These are phyloP conservation scores for Grapholita molesta DNA, from an alignment of 1,140 invertebrate species.

Conservation along the genomic window DNA sequence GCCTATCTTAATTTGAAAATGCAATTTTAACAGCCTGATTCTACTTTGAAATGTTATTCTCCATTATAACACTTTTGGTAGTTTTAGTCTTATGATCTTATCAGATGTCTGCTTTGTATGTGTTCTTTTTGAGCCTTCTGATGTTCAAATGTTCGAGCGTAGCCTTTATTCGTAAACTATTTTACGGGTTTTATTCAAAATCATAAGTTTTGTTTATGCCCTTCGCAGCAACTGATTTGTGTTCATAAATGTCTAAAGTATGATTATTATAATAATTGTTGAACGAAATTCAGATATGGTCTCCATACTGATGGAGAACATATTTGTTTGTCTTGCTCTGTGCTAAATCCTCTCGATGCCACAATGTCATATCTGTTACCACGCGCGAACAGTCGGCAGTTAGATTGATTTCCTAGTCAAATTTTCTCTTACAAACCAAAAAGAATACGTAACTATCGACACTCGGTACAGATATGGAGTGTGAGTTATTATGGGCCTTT, in stretches of 20 bases:
- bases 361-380: constrained; percentile 71
- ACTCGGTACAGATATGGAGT: constrained; percentile 73
- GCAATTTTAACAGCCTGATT: background rate
- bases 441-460: constrained; percentile 24
- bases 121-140: background rate
- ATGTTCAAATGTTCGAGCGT: too few relatives aligned
- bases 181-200: background rate
- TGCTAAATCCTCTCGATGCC: constrained; percentile 44
- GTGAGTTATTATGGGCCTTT: constrained; percentile 53
- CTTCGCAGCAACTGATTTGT: background rate
- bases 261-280: background rate
- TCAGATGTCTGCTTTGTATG: background rate
- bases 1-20: background rate
- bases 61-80: background rate
- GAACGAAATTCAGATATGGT: constrained; percentile 39
- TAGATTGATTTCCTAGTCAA: constrained; percentile 47
- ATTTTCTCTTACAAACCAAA: constrained; percentile 46
- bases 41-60: background rate
- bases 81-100: background rate
- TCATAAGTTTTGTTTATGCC: background rate
- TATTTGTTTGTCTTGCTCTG: constrained; percentile 40
- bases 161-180: too few relatives aligned
- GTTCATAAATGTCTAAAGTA: background rate
- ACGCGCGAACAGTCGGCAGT: constrained; percentile 43
- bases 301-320: constrained; percentile 46